phyloP scores from a whole-genome alignment of 1,140 invertebrate genomes.

The Theocolax elegans region DNA sequence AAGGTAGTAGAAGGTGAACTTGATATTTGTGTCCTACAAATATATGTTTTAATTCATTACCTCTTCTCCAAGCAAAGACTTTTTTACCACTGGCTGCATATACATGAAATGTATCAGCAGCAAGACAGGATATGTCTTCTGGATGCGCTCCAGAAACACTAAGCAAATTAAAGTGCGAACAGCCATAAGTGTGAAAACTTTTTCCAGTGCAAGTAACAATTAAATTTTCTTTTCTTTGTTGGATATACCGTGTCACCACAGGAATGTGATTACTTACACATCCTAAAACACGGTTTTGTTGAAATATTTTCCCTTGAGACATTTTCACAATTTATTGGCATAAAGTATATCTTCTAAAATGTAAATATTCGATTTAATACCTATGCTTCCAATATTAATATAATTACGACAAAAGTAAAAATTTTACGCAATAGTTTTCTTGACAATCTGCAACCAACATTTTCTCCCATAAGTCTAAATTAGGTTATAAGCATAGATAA shows the following conservation, averaged over 20 bases:
- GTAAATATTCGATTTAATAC: no score
- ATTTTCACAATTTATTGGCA: conserved; percentile 47
- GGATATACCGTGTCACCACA: conserved; percentile 85
- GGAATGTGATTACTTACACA: conserved; percentile 95
- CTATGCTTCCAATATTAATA: no score
- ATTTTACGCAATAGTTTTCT: no score
- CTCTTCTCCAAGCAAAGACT: conserved; percentile 89
- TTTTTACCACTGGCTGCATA: conserved; percentile 85
- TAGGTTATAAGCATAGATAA: no score
- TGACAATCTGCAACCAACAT: no score
- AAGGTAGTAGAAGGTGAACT: conserved; percentile 87
- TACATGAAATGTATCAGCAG: conserved; percentile 82
- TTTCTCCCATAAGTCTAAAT: no score
- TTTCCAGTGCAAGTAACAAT: conserved; percentile 90
- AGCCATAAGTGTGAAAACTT: conserved; percentile 92
- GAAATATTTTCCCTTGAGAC: conserved; percentile 81
- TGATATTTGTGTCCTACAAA: conserved; percentile 81
- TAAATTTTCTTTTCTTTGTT: conserved; percentile 86
- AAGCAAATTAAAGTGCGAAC: conserved; percentile 83
- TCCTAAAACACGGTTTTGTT: conserved; percentile 84
- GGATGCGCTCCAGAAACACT: conserved; percentile 85
- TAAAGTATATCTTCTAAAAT: no score
- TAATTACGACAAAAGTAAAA: no score
- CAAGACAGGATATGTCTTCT: conserved; percentile 84
- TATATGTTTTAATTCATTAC: conserved; percentile 85